Evolutionary conservation across 92 coral and sea anemone genomes (phyloP), one percentile per base, ranked within the genome.

Genomic region (Umimayanthus chanpuru): DNA sequence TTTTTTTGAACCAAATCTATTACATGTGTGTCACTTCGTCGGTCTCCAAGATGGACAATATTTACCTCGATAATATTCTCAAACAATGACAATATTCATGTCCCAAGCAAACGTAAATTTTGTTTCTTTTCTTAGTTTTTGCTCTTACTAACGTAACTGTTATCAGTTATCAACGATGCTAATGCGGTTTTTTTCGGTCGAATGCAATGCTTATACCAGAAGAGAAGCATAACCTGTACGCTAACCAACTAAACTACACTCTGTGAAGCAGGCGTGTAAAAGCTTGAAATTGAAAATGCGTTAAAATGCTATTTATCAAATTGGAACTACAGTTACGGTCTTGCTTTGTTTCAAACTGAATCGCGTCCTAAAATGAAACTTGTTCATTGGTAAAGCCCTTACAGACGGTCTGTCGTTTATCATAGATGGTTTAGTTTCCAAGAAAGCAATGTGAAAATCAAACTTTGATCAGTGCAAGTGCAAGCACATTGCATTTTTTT

Each of bases 1-100:
- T 18, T 61, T 61, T 61, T 0, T 20, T 9, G 4, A 61, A 20
- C 25, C 9, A 61, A 61, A 61, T 61, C 26, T 75, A 43, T 39
- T 75, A 75, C 79, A 75, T 75, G 79, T 75, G 79, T 75, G 79
- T 39, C 47, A 18, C 14, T 75, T 75, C 79, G 79, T 39, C 50
- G 4, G 79, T 75, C 79, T 75, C 47, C 53, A 75, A 39, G 8
- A 23, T 73, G 5, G 25, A 23, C 43, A 15, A 12, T 32, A 14
- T 29, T 40, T 10, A 30, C 32, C 40, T 30, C 18, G 23, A 6
- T 73, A 73, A 73, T 30, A 12, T 72, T 72, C 44, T 18, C 21
- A 61, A 61, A 16, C 15, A 56, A 15, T 47, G 50, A 7, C 10
- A 47, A 56, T 56, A 56, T 56, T 14, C 18, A 3, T 56, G 65